Conservation (phyloP, 2,888 invertebrate genomes). For the Acholoe squamosa region DNA sequence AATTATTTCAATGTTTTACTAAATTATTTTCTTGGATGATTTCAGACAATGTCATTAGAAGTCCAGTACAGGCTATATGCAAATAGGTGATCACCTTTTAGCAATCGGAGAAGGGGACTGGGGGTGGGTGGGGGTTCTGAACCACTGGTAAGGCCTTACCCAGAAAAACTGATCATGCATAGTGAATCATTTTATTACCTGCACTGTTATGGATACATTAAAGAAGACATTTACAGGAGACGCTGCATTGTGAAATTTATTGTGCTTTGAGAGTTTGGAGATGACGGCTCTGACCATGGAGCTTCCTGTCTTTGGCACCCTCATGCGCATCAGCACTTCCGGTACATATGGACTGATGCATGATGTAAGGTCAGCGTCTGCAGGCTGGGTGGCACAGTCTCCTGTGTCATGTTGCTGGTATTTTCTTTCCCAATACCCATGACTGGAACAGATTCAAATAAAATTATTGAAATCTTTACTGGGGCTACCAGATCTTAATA, state of each 20-base stretch:
- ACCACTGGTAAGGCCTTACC: too few species aligned
- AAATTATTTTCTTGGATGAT: not conserved
- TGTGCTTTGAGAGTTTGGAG: not conserved
- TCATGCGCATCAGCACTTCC: not conserved
- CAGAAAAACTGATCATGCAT: not conserved
- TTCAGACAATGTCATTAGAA: not conserved
- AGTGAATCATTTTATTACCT: not conserved
- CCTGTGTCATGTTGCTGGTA: too few species aligned
- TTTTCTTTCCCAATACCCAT: too few species aligned
- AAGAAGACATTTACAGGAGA: slow-evolving; percentile 35
- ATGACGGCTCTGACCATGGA: not conserved
- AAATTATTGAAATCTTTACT: too few species aligned
- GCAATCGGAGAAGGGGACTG: not conserved
- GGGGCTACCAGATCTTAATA: too few species aligned
- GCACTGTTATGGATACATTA: not conserved
- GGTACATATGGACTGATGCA: too few species aligned
- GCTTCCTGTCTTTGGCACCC: slow-evolving; percentile 45
- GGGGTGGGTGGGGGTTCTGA: not conserved
- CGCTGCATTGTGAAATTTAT: not conserved
- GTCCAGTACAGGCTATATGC: too few species aligned
- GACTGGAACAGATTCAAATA: too few species aligned
- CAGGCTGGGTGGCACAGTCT: too few species aligned
- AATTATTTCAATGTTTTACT: not conserved
- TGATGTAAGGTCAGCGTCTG: too few species aligned
- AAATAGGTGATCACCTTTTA: not conserved